Evolutionary conservation across 2,797 vertebrate genomes (phyloP).

Genomic region (Benthosema pterotum): DNA sequence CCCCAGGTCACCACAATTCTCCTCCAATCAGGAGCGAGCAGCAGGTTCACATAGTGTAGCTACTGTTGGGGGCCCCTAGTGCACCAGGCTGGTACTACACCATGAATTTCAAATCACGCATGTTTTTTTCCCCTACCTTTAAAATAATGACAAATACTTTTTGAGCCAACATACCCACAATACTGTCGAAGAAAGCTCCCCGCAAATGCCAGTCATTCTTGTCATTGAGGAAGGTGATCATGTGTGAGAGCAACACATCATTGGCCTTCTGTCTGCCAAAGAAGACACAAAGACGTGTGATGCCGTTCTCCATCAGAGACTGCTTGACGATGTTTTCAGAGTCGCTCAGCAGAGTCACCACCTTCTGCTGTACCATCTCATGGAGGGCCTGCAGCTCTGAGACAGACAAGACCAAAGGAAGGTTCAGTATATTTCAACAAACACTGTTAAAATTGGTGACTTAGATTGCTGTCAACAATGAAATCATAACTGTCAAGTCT

Average conservation of each 20-base stretch:
- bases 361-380: constrained; percentile 99
- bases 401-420: not conserved
- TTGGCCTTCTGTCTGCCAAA: constrained; percentile 98
- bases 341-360: constrained; percentile 97
- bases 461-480: no score
- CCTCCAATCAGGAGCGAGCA: no score
- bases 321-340: constrained; percentile 98
- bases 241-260: constrained; percentile 95
- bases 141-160: no score
- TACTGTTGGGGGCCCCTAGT: no score
- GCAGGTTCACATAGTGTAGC: no score
- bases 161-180: constrained; percentile 85
- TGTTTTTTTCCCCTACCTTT: no score
- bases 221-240: constrained; percentile 99
- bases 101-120: no score
- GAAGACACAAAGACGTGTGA: constrained; percentile 96
- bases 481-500: no score
- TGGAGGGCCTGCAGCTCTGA: constrained; percentile 96
- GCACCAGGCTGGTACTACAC: no score
- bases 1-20: no score
- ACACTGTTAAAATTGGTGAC: no score
- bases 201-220: constrained; percentile 99
- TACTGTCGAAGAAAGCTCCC: constrained; percentile 98
- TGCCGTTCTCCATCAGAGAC: constrained; percentile 97
- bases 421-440: accelerated